Conservation (phyloP, 2,888 invertebrate genomes). For the Limnephilus auricula region DNA sequence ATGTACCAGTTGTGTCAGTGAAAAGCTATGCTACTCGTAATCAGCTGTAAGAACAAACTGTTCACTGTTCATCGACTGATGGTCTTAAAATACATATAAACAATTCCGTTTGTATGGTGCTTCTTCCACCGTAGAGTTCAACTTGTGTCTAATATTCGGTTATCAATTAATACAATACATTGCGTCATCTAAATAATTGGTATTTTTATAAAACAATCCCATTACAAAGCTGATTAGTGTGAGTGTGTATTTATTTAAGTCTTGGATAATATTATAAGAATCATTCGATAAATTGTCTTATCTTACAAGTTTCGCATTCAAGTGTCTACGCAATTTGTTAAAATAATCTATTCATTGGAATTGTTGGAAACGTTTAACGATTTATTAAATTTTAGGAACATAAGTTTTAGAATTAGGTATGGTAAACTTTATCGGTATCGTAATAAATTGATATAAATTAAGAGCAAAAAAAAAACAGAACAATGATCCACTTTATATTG, state of each 20-base stretch:
- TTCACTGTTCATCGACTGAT: conserved; percentile 22
- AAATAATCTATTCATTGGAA: neutral
- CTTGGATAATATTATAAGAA: conserved; percentile 39
- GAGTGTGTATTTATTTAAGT: conserved; percentile 26
- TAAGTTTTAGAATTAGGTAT: neutral
- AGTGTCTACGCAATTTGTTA: conserved; percentile 22
- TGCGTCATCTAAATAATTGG: conserved; percentile 3
- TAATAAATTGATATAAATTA: neutral
- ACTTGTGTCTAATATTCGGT: conserved; percentile 23
- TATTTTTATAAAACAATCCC: neutral
- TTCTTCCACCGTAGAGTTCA: neutral
- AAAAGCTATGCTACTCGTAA: conserved; percentile 59
- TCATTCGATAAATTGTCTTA: conserved; percentile 42
- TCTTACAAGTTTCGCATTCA: conserved; percentile 23
- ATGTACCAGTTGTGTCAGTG: conserved; percentile 64
- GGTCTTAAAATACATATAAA: conserved; percentile 8
- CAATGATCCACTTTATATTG: neutral
- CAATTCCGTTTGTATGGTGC: conserved; percentile 10
- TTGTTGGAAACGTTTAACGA: neutral
- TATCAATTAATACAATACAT: neutral
- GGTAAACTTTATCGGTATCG: neutral
- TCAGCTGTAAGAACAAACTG: conserved; percentile 30
- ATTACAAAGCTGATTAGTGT: conserved; percentile 18
- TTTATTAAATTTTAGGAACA: neutral
- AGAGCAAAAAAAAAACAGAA: neutral